Evolutionary conservation across 2,113 vertebrate genomes (phyloP).

Genomic region (Engystomops pustulosus): DNA sequence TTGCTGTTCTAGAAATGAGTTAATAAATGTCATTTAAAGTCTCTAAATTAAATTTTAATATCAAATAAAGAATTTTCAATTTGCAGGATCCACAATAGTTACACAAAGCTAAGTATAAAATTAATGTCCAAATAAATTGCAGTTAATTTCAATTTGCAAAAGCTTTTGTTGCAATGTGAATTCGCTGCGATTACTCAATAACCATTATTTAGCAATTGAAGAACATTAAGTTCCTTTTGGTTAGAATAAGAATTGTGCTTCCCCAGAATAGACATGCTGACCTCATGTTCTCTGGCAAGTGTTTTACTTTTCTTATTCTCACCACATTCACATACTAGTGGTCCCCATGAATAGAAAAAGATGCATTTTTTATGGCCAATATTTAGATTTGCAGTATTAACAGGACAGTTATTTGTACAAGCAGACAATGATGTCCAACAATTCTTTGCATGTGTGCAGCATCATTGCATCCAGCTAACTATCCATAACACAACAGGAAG

Average conservation of each 20-base stretch:
- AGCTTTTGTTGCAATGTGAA: conserved; percentile 20
- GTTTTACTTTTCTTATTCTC: conserved; percentile 20
- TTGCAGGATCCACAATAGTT: not conserved
- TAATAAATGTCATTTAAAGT: conserved; percentile 16
- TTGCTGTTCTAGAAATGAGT: conserved; percentile 27
- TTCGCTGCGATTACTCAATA: conserved; percentile 39
- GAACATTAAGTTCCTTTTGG: conserved; percentile 42
- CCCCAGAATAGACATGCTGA: conserved; percentile 18
- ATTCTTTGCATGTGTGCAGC: not conserved
- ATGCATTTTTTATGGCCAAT: too few species aligned
- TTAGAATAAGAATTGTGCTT: conserved; percentile 26
- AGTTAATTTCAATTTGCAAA: conserved; percentile 50
- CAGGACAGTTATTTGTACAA: not conserved
- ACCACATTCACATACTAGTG: conserved; percentile 19
- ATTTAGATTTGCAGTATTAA: not conserved
- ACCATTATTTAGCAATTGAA: conserved; percentile 51
- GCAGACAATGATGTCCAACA: not conserved
- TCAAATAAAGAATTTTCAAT: conserved; percentile 13
- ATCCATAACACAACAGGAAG: not conserved
- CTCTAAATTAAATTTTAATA: conserved; percentile 39
- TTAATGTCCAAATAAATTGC: conserved; percentile 38
- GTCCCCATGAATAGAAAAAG: not conserved
- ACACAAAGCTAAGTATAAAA: conserved; percentile 37
- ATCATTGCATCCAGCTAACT: not conserved
- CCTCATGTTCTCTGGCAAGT: conserved; percentile 9